phyloP scores from a whole-genome alignment of 1,140 invertebrate genomes.

The Panagrolaimus sp. region DNA sequence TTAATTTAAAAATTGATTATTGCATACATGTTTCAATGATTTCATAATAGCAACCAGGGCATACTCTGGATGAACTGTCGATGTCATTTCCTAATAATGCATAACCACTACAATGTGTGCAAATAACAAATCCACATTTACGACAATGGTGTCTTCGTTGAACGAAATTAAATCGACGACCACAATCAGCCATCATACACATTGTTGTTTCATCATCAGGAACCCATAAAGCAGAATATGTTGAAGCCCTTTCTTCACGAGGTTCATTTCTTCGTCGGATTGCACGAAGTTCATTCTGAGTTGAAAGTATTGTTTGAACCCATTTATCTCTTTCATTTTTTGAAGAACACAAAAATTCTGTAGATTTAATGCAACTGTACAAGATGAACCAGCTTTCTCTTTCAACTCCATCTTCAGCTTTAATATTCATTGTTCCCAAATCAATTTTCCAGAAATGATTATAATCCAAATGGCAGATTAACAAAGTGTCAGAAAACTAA shows the following conservation, averaged over 20 bases:
- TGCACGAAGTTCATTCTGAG: too few relatives aligned
- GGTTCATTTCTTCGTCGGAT: background rate
- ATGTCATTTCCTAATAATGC: background rate
- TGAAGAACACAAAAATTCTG: background rate
- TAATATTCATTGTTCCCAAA: background rate
- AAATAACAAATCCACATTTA: background rate
- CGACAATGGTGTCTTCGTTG: conserved; percentile 1
- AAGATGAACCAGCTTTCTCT: background rate
- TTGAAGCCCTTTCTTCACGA: background rate
- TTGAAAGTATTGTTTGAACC: background rate
- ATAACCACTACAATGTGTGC: background rate
- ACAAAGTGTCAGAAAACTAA: background rate
- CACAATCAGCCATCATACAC: conserved; percentile 5
- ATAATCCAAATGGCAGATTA: background rate
- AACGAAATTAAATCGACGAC: background rate
- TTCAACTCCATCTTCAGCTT: background rate
- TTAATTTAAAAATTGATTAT: background rate
- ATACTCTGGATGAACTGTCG: background rate
- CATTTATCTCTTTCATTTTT: background rate
- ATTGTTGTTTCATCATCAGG: conserved; percentile 2
- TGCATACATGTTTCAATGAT: background rate
- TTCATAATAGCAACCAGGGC: background rate
- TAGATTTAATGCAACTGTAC: background rate
- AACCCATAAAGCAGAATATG: background rate
- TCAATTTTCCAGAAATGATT: background rate